Evolutionary conservation across 2,888 invertebrate species (phyloP).

Genomic region (Amaurobius ferox): DNA sequence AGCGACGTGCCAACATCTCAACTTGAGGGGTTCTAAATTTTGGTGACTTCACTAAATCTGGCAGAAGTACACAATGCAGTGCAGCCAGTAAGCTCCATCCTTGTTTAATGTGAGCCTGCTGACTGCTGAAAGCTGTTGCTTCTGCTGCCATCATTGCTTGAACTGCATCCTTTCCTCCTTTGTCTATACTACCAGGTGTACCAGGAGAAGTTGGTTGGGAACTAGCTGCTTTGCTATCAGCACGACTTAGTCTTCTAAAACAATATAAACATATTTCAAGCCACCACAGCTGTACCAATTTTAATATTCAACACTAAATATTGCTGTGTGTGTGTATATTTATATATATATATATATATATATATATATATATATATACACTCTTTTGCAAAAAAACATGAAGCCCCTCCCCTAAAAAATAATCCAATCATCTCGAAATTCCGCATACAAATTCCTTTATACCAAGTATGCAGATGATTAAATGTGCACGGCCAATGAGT

Average conservation of each 20-base stretch:
- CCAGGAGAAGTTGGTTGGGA: constrained; percentile 65
- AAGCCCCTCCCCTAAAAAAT: too few relatives aligned
- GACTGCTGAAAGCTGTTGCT: constrained; percentile 84
- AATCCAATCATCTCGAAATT: too few relatives aligned
- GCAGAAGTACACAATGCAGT: constrained; percentile 95
- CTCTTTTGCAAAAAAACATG: too few relatives aligned
- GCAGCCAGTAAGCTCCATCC: constrained; percentile 98
- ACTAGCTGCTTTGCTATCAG: constrained; percentile 71
- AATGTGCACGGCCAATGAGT: too few relatives aligned
- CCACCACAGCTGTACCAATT: too few relatives aligned
- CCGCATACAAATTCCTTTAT: too few relatives aligned
- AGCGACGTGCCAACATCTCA: constrained; percentile 96
- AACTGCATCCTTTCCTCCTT: constrained; percentile 34
- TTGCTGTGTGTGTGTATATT: too few relatives aligned
- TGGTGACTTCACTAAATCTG: constrained; percentile 85
- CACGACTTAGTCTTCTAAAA: constrained; percentile 71
- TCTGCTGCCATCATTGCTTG: constrained; percentile 81
- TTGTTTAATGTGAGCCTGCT: constrained; percentile 89
- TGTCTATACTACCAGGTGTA: constrained; percentile 51
- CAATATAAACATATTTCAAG: neutral
- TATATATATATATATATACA: too few relatives aligned
- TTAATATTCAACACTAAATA: too few relatives aligned
- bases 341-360: too few relatives aligned
- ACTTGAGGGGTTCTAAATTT: constrained; percentile 96
- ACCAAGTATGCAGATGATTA: too few relatives aligned